Conservation (phyloP, 2,888 invertebrate genomes). For the Diadromus collaris region DNA sequence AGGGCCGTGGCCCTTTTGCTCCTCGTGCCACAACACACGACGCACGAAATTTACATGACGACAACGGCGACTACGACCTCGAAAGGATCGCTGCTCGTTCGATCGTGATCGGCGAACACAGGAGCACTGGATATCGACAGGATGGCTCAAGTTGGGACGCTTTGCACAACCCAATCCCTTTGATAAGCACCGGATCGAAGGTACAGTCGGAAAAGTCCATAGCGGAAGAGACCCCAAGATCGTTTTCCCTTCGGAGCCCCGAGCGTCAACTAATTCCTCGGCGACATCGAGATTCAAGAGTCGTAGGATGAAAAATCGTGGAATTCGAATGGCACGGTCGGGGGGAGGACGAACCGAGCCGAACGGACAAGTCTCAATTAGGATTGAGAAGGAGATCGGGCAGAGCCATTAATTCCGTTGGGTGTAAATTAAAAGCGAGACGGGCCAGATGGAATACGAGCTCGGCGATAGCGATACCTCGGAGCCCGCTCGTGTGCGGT, state of each 20-base stretch:
- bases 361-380: slow-evolving; percentile 63
- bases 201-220: background rate
- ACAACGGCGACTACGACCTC: slow-evolving; percentile 32
- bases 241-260: background rate
- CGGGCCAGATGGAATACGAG: slow-evolving; percentile 59
- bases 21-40: slow-evolving; percentile 41
- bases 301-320: slow-evolving; percentile 59
- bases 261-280: slow-evolving; percentile 30
- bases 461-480: slow-evolving; percentile 16
- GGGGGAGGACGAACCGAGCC: slow-evolving; percentile 52
- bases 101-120: slow-evolving; percentile 10
- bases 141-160: slow-evolving; percentile 20
- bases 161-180: slow-evolving; percentile 48
- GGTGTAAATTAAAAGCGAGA: slow-evolving; percentile 74
- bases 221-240: background rate
- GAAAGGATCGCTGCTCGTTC: slow-evolving; percentile 38
- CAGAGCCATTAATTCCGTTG: slow-evolving; percentile 72
- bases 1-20: slow-evolving; percentile 39
- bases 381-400: slow-evolving; percentile 56
- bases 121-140: slow-evolving; percentile 24
- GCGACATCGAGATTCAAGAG: slow-evolving; percentile 17
- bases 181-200: slow-evolving; percentile 38
- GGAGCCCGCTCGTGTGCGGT: slow-evolving; percentile 59
- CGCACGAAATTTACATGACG: slow-evolving; percentile 55
- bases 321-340: slow-evolving; percentile 32